Percentiles rank a stretch among this genome's conserved stretches.
phyloP scores from a whole-genome alignment of 2,888 invertebrate species.

The Operophtera brumata region DNA sequence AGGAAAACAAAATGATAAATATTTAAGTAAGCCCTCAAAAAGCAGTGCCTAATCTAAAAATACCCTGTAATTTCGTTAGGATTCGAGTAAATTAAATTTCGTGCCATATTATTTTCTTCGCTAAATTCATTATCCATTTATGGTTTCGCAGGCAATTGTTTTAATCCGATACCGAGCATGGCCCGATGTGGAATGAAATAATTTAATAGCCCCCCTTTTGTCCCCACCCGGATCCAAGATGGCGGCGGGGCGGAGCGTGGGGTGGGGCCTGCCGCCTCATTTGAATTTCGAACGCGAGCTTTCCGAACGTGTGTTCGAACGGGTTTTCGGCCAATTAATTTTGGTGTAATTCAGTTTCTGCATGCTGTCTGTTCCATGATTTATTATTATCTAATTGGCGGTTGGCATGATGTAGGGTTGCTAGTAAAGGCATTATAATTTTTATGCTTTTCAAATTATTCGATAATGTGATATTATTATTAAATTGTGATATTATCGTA shows the following conservation, averaged over 20 bases:
- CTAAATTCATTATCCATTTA: slow-evolving; percentile 79
- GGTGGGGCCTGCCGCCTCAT: slow-evolving; percentile 78
- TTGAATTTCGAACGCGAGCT: slow-evolving; percentile 78
- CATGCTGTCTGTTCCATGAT: slow-evolving; percentile 54
- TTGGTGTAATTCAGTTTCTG: slow-evolving; percentile 70
- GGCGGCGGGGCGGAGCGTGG: slow-evolving; percentile 74
- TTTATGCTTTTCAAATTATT: slow-evolving; percentile 10
- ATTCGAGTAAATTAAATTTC: slow-evolving; percentile 60
- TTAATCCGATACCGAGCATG: slow-evolving; percentile 77
- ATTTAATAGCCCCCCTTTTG: slow-evolving; percentile 73
- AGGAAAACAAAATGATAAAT: not conserved
- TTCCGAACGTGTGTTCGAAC: slow-evolving; percentile 76
- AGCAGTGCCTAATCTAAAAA: slow-evolving; percentile 20
- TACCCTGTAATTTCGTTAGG: slow-evolving; percentile 13
- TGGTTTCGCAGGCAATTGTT: slow-evolving; percentile 78
- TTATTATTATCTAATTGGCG: slow-evolving; percentile 66
- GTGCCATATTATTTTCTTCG: slow-evolving; percentile 72
- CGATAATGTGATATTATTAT: slow-evolving; percentile 15
- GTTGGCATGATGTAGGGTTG: slow-evolving; percentile 39
- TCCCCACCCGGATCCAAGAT: slow-evolving; percentile 70
- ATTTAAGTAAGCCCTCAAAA: not conserved
- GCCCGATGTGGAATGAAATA: slow-evolving; percentile 79
- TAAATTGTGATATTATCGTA: too few relatives aligned
- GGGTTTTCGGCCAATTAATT: slow-evolving; percentile 79
- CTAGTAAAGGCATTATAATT: slow-evolving; percentile 16